phyloP scores from a whole-genome alignment of 2,113 vertebrate species.

The Cettia cetti region DNA sequence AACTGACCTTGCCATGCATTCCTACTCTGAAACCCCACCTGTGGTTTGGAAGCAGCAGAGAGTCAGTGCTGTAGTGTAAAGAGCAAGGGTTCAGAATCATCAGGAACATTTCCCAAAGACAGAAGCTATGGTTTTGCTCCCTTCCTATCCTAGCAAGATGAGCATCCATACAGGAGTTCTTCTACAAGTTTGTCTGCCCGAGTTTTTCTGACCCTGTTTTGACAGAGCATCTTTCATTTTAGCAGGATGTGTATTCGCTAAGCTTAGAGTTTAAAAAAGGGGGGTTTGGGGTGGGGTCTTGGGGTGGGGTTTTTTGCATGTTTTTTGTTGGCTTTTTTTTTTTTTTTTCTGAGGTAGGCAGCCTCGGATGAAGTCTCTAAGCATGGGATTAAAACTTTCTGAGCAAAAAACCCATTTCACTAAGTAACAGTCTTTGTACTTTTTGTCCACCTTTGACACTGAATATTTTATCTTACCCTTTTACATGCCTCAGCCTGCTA shows the following conservation, averaged over 20 bases:
- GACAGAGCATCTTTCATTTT: neutral
- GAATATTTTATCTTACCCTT: neutral
- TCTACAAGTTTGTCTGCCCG: neutral
- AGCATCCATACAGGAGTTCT: neutral
- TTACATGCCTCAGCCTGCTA: neutral
- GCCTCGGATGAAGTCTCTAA: neutral
- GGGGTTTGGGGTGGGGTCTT: fast-evolving
- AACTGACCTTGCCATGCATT: neutral
- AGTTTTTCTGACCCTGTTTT: neutral
- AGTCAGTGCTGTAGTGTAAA: neutral
- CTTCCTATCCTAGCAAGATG: neutral
- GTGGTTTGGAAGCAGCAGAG: neutral
- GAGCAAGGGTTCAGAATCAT: neutral
- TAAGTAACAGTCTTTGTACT: neutral
- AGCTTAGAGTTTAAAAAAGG: neutral
- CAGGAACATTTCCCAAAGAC: neutral
- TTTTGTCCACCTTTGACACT: neutral
- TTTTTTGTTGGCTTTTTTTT: neutral
- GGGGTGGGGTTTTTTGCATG: neutral
- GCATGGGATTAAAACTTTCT: neutral
- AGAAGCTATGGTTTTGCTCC: neutral
- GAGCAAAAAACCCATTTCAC: neutral
- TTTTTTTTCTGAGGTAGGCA: neutral
- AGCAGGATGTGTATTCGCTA: neutral
- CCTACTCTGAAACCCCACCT: neutral